Conservation (phyloP, 92 coral and sea anemone species). For the Muricea muricata region DNA sequence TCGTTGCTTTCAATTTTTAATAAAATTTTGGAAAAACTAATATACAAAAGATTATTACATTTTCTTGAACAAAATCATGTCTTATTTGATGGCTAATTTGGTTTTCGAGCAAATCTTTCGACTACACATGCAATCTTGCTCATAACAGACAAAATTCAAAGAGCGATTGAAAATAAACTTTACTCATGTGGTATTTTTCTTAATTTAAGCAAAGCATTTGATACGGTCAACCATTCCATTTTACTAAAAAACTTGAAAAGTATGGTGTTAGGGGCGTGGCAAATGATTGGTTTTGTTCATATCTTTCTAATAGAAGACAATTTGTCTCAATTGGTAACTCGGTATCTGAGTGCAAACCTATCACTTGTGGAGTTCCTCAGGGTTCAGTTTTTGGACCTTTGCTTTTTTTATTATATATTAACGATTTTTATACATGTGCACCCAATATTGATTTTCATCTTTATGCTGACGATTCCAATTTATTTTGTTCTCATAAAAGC, state of each 20-base stretch:
- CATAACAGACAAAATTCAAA: constrained; percentile 64
- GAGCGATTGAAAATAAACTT: constrained; percentile 41
- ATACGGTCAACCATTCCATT: constrained; percentile 61
- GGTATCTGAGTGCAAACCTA: not conserved
- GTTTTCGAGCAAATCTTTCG: constrained; percentile 58
- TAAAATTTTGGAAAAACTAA: constrained; percentile 62
- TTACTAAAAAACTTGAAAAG: constrained; percentile 48
- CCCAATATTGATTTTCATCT: too few relatives aligned
- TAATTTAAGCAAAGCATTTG: constrained; percentile 60
- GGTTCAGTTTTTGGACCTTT: too few relatives aligned
- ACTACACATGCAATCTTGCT: constrained; percentile 57
- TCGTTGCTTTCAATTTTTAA: constrained; percentile 64
- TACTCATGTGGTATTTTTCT: constrained; percentile 62
- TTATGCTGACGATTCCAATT: too few relatives aligned
- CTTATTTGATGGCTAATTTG: constrained; percentile 54
- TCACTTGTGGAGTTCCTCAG: constrained; percentile 50
- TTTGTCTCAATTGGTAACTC: not conserved
- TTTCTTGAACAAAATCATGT: constrained; percentile 47
- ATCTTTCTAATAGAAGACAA: constrained; percentile 6
- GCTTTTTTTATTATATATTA: too few relatives aligned
- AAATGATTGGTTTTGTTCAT: constrained; percentile 10
- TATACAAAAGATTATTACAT: constrained; percentile 43
- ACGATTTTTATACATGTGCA: too few relatives aligned
- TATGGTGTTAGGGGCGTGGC: constrained; percentile 4
- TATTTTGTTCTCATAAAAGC: too few relatives aligned